Evolutionary conservation across 2,888 invertebrate genomes (phyloP), one percentile per base, ranked within the genome.

Genomic region (Epistrophella euchroma): DNA sequence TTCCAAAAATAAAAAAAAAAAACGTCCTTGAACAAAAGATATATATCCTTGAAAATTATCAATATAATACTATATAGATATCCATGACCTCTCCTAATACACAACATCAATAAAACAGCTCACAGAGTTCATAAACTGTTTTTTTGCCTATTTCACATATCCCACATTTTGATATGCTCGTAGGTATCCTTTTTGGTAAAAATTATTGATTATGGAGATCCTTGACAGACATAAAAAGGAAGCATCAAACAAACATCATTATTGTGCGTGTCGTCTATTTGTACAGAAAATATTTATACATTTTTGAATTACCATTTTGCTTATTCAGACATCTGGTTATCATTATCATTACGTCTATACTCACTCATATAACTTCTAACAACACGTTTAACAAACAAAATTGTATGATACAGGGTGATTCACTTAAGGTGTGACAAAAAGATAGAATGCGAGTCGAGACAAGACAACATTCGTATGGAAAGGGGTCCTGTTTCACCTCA

Each of bases 231-330:
- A 68, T 22, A 50, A 37, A 68, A 37, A 2, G 11, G n/a, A 66
- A 45, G 45, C 22, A 66, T 9, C 28, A 47, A 37, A 55, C 47
- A 76, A 28, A 62, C 32, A 76, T 37, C 40, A 60, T 47, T 60
- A 47, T 56, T 76, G 52, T 66, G 70, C 71, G 62, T 56, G 62
- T 58, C 72, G 76, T 60, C 71, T 68, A 62, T 80, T 76, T 73
- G 55, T 55, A 62, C 72, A 58, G 60, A 72, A 72, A 58, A 68
- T 85, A 80, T 85, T 77, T 81, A 86, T 82, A 86, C 74, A 79
- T 79, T 80, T 75, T 80, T 80, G 80, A 85, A 80, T 76, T 80
- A 72, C 80, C 71, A 80, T 80, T 80, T 80, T 72, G 73, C 32
- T 19, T n/a, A 35, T 78, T 52, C 70, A 40, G 70, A 85, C 80